These are phyloP conservation scores for Oreortyx pictus DNA, from an alignment of 2,797 vertebrate species.

Conservation along the genomic window DNA sequence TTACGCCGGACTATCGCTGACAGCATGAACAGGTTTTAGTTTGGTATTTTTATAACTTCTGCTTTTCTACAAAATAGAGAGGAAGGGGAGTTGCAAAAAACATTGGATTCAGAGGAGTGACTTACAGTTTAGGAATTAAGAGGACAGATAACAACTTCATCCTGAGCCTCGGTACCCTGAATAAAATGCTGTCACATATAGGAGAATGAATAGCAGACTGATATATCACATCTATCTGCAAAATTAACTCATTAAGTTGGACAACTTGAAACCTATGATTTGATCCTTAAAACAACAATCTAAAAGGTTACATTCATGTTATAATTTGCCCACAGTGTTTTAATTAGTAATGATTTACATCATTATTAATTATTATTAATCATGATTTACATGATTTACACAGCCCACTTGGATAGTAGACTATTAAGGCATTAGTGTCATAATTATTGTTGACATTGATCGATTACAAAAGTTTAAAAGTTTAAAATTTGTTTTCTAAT, in stretches of 20 bases:
- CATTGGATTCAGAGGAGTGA: neutral
- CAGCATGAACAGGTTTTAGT: neutral
- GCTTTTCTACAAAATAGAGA: neutral
- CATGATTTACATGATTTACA: too few relatives aligned
- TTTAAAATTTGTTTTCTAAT: neutral
- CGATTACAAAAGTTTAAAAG: neutral
- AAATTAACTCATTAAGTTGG: neutral
- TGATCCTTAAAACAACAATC: neutral
- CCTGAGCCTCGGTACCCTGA: neutral
- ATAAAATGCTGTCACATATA: neutral
- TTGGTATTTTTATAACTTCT: neutral
- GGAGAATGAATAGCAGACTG: neutral
- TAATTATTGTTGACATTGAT: neutral
- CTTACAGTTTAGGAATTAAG: neutral
- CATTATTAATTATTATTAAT: too few relatives aligned
- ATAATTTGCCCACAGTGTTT: neutral
- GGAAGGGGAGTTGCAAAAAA: neutral
- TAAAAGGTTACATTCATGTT: neutral
- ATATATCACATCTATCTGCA: neutral
- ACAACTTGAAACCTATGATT: neutral
- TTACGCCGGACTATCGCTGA: neutral
- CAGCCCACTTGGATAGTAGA: neutral
- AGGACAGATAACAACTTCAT: rapidly evolving
- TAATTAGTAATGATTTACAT: neutral
- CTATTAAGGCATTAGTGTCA: neutral